These are phyloP conservation scores for Artemisiospiza belli DNA, from an alignment of 2,113 vertebrate genomes.

Conservation along the genomic window DNA sequence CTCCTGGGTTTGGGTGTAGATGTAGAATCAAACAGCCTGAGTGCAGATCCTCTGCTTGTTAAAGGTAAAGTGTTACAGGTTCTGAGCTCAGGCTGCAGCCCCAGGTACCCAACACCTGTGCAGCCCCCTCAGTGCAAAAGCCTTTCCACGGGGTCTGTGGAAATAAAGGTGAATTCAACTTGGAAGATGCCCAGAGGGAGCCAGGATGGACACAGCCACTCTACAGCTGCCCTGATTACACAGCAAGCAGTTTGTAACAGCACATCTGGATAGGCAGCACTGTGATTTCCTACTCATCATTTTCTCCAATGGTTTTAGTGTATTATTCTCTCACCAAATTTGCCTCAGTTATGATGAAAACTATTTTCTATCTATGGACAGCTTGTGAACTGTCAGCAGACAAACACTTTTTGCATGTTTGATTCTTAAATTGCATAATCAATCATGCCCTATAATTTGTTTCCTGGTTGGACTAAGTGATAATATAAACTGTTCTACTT, in stretches of 20 bases:
- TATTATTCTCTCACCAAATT: not conserved
- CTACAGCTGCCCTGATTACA: not conserved
- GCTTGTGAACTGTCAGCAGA: not conserved
- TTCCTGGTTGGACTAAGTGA: not conserved
- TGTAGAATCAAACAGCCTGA: not conserved
- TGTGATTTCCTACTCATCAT: not conserved
- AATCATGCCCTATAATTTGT: not conserved
- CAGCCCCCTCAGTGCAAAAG: not conserved
- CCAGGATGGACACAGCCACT: not conserved
- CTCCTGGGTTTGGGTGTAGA: fast-evolving
- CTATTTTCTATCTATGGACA: not conserved
- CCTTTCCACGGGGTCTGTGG: not conserved
- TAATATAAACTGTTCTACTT: not conserved
- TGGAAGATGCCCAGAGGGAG: not conserved
- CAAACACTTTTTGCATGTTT: not conserved
- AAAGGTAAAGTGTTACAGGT: not conserved
- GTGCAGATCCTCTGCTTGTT: not conserved
- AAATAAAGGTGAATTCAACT: not conserved
- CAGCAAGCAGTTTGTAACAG: not conserved
- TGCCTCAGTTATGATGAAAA: not conserved
- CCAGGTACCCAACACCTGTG: fast-evolving
- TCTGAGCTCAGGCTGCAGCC: not conserved
- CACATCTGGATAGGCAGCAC: not conserved
- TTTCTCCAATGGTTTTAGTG: not conserved
- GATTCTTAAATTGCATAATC: not conserved